A percentile compares a stretch with the other conserved stretches of the same genome.
These are phyloP conservation scores for Aspidoscelis tigris DNA, from an alignment of 2,113 vertebrate species.

Conservation along the genomic window DNA sequence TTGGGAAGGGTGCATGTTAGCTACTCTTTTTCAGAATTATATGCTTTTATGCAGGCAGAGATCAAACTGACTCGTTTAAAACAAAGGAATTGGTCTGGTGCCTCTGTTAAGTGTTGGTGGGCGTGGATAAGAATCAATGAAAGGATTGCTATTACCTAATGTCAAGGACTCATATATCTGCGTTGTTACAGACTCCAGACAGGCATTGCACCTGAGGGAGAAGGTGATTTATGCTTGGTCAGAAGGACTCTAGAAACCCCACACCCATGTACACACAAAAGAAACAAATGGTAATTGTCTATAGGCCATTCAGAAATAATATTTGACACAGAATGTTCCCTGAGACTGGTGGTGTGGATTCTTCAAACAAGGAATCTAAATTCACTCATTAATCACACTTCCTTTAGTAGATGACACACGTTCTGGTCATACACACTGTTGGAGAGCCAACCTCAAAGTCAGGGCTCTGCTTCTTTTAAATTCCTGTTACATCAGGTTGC, in stretches of 20 bases:
- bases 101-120: neutral
- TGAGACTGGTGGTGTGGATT: neutral
- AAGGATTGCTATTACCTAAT: neutral
- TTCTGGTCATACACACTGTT: neutral
- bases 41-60: neutral
- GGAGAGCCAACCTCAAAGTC: neutral
- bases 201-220: neutral
- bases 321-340: neutral
- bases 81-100: neutral
- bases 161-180: neutral
- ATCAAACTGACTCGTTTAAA: neutral
- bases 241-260: neutral
- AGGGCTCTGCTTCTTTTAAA: neutral
- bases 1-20: too few species aligned
- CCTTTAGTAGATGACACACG: too few species aligned
- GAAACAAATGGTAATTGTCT: neutral
- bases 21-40: neutral
- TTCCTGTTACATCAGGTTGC: too few species aligned
- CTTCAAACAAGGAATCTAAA: neutral
- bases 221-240: neutral
- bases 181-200: neutral
- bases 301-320: neutral
- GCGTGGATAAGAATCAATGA: neutral
- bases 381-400: neutral
- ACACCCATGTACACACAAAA: neutral